Base-by-base conservation (phyloP, 2,888 invertebrate species). In the Ormyrus nitidulus region DNA sequence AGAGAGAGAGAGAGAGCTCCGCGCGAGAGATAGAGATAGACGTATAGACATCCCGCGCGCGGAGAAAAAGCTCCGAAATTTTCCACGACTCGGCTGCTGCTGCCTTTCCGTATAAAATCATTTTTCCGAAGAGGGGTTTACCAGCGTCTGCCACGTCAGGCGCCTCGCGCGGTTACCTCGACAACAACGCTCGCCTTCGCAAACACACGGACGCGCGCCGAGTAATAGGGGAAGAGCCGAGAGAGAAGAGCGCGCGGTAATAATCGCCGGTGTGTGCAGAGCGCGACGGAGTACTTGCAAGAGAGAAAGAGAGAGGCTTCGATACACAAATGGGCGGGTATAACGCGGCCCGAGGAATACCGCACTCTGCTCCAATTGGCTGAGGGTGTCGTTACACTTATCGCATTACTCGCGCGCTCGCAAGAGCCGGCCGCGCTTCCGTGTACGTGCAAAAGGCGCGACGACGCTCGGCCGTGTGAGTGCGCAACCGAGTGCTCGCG, bases 311-410 rank as follows among this genome's bases (percentile, higher is more conserved):
- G 49, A 10, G 68, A 62, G 72, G 59, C 66, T 74, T 84, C 84
- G 85, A 86, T 84, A 84, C 84, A 87, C 86, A 85, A 85, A 88
- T 88, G 88, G 89, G 88, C 89, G 89, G 85, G 77, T 87, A 61
- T 66, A 64, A 11, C 49, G 84, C 83, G 84, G 84, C 77, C 74
- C 83, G 83, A 81, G 84, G 80, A 87, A 86, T 84, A 84, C 81
- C 84, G 83, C 81, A 70, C 77, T 77, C 51, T 66, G 66, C 66
- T 86, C 87, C 90, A 88, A 90, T 90, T 90, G 90, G 89, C 83
- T 84, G 85, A 83, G 82, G 82, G 82, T 86, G 84, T 87, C 87
- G 88, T 89, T 88, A 87, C 85, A 87, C 87, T 89, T 90, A 89
- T 90, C 89, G 85, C 87, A 83, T 85, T 84, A 85, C 85, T 83